A percentile compares a stretch with the other conserved stretches of the same genome.
Evolutionary conservation across 30 jellyfish, hydroid and myxozoan species (phyloP).

Genomic region (Hydractinia symbiolongicarpus): DNA sequence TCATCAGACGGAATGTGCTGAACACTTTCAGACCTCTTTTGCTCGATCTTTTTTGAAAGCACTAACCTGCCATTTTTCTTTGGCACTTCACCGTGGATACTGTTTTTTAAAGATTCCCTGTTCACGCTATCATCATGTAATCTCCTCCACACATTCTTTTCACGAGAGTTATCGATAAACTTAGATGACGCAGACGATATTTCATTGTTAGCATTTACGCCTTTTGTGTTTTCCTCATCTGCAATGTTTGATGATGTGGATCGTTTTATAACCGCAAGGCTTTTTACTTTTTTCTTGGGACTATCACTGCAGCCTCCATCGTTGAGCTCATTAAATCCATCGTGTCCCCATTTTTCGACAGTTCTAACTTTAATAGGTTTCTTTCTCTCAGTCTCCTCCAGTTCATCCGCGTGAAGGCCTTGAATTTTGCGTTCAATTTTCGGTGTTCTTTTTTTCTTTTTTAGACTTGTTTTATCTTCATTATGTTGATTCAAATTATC

Average conservation of each 20-base stretch:
- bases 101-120: slow-evolving; percentile 4
- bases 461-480: background rate
- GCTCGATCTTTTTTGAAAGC: background rate
- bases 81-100: slow-evolving; percentile 10
- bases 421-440: background rate
- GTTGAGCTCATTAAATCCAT: background rate
- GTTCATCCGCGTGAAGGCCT: slow-evolving; percentile 20
- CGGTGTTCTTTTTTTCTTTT: background rate
- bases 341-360: slow-evolving; percentile 20
- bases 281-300: background rate
- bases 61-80: slow-evolving; percentile 10
- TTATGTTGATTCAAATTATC: background rate
- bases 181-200: background rate
- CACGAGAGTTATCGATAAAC: background rate
- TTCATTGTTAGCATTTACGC: background rate
- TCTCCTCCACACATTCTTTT: background rate
- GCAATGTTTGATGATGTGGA: background rate
- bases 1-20: background rate
- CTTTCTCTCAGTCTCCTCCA: background rate
- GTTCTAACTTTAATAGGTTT: background rate
- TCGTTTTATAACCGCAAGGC: slow-evolving; percentile 3
- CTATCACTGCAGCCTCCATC: background rate
- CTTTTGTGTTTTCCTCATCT: background rate
- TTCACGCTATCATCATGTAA: background rate
- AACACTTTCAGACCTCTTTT: background rate